Evolutionary conservation across 2,113 vertebrate genomes (phyloP), one percentile per base, ranked within the genome.

Genomic region (Calyptomena viridis): DNA sequence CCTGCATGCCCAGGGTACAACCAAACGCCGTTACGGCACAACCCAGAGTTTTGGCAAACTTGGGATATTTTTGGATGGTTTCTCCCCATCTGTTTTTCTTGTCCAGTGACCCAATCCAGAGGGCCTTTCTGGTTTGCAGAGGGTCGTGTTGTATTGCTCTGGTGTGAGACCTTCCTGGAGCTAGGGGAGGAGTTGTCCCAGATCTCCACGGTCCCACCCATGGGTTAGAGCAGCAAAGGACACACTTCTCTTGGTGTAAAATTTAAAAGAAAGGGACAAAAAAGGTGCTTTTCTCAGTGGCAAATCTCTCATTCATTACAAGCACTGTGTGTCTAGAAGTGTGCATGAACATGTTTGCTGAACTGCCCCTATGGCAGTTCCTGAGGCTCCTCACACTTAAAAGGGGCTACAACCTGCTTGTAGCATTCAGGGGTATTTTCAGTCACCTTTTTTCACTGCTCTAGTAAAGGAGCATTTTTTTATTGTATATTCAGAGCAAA

Each of bases 1-100:
- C 58, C 30, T 79, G 44, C 2, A 0, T 63, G 39, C 35, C 75
- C 42, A 37, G 2, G 1, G 3, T 50, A 19, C 24, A 11, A 23
- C 37, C 58, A 59, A 47, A 53, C 0, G 1, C 35, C 2, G 0
- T 55, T 56, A 52, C 1, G 2, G 30, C 8, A 2, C 11, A 40
- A 35, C 12, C 37, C 12, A 8, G 8, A 59, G 39, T 35, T 86
- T 46, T 76, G 52, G 46, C 12, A 69, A 24, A 47, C 27, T 24
- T 47, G 23, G 2, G 4, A 1, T 53, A 5, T 56, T 83, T 85
- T 62, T 73, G 20, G 9, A 6, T 30, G 5, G 8, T 28, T 73
- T 87, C 21, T 88, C 28, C 46, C 40, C 20, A 10, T 53, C 18
- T 13, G n/a, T 0, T 21, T 46, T 31, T 5, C 18, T 86, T 66